phyloP scores from a whole-genome alignment of 2,113 vertebrate species.

The Xerus inauris region DNA sequence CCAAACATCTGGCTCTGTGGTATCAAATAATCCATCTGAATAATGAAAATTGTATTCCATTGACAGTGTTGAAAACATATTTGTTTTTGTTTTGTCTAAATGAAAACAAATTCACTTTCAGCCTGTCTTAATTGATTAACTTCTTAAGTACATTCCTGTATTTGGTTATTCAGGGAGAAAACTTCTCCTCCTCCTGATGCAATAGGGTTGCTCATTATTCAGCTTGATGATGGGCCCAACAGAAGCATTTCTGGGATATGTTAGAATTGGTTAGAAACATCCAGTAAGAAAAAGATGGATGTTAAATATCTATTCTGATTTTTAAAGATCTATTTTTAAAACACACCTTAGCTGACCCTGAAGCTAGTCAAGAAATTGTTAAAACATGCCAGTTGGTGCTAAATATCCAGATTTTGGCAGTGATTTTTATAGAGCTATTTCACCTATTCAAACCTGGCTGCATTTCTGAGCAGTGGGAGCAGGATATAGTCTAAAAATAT shows the following conservation, averaged over 20 bases:
- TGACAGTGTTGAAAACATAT: not conserved
- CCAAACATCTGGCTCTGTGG: constrained; percentile 16
- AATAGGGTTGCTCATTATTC: not conserved
- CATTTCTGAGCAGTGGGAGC: constrained; percentile 39
- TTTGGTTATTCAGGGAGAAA: not conserved
- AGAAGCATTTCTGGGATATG: not conserved
- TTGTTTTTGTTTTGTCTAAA: constrained; percentile 44
- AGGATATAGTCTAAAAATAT: not conserved
- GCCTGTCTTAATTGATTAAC: not conserved
- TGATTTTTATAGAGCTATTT: constrained; percentile 41
- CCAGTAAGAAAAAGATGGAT: not conserved
- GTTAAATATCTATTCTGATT: constrained; percentile 45
- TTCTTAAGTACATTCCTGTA: not conserved
- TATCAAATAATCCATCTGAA: constrained; percentile 45
- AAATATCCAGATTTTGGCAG: constrained; percentile 9
- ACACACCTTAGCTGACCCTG: not conserved
- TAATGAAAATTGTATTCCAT: constrained; percentile 34
- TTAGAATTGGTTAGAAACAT: not conserved
- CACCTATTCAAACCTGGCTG: constrained; percentile 14
- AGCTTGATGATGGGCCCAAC: not conserved
- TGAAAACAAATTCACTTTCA: not conserved
- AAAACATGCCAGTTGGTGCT: constrained; percentile 51
- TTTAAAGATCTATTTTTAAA: constrained; percentile 13
- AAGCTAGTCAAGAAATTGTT: constrained; percentile 35
- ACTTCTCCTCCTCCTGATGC: not conserved